Evolutionary conservation across 2,888 invertebrate genomes (phyloP).

Genomic region (Xanthia icteritia): DNA sequence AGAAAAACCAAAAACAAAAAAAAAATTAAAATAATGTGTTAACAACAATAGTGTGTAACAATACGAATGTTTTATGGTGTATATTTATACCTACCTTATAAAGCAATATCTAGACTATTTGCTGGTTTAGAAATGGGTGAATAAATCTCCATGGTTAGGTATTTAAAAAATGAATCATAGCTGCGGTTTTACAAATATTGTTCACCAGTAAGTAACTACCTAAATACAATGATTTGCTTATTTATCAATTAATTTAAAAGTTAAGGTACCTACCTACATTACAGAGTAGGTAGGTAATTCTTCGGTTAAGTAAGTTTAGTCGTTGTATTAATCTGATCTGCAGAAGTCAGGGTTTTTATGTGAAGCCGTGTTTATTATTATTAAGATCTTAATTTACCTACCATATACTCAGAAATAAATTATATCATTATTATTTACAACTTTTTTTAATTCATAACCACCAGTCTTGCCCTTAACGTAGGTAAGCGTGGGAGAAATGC

Average conservation of each 20-base stretch:
- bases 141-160: not conserved
- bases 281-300: not conserved
- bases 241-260: no score
- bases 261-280: not conserved
- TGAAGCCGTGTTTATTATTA: no score
- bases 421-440: no score
- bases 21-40: not conserved
- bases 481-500: slow-evolving; percentile 59
- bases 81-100: not conserved
- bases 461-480: slow-evolving; percentile 54
- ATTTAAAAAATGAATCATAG: not conserved
- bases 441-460: not conserved
- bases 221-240: no score
- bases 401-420: no score
- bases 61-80: not conserved
- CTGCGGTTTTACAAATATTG: not conserved
- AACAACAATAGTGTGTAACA: not conserved
- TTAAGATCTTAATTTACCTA: no score
- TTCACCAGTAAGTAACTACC: no score
- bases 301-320: not conserved
- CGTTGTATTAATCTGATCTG: not conserved
- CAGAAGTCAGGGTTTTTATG: not conserved
- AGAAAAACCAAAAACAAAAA: not conserved
- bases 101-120: not conserved
- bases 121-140: not conserved